Base-by-base conservation (phyloP, 53 echinoderm and acorn worm genomes). In the Paracentrotus lividus region DNA sequence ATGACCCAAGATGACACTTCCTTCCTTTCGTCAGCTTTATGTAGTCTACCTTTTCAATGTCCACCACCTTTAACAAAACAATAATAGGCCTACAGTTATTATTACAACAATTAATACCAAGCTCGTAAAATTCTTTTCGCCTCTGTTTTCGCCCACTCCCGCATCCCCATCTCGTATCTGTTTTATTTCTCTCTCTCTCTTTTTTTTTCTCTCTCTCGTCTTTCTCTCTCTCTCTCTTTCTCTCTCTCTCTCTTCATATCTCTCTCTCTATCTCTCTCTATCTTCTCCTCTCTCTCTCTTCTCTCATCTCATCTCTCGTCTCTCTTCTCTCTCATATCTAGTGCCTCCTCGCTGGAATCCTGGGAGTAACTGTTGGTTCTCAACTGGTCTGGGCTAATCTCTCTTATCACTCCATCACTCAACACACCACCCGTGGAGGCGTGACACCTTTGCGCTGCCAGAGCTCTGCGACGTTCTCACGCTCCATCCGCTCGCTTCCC, bases 351-450 rank as follows among this genome's bases (percentile, higher is more conserved):
- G n/a, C n/a, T n/a, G n/a, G n/a, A n/a, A 43, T 81, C 43, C 21
- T 7, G 26, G 4, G 72, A 72, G 72, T 72, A 72, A 72, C 72
- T 72, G 38, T 72, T 72, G 18, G 15, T 72, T 72, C 85, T 85
- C 85, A 29, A n/a, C 85, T 47, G 23, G 8, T 77, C 6, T 77
- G 33, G 20, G n/a, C 49, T 85, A 29, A 85, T 51, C 85, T 12
- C 51, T 49, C 47, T 44, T 47, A 45, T 85, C 85, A 85, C 34
- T 13, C 29, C 85, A 51, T 85, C 85, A 85, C 85, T 85, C 85
- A 51, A 31, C 85, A 15, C 85, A 2, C 8, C 1, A 85, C 85
- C 85, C 85, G 49, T 49, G 24, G 85, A 47, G 85, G 40, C 85
- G 10, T 85, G 85, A 85, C 85, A 85, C 85, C 47, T 85, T 36